phyloP scores from a whole-genome alignment of 2,797 vertebrate genomes.

The Cheracebus regulus region DNA sequence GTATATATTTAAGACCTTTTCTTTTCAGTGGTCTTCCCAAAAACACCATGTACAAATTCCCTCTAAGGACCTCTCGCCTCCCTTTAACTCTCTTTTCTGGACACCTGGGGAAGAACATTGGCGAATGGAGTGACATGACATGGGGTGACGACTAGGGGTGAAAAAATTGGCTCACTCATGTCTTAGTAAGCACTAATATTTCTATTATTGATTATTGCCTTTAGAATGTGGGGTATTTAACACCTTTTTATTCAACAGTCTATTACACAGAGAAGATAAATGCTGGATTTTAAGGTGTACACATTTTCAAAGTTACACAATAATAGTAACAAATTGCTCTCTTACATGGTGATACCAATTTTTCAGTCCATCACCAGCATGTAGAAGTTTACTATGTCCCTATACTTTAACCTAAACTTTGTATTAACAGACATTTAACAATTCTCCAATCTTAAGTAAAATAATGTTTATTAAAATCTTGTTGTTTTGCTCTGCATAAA shows the following conservation, averaged over 20 bases:
- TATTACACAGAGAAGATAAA: not conserved
- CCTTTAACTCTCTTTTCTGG: not conserved
- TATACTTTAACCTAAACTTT: not conserved
- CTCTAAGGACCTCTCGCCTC: not conserved
- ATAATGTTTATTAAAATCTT: not conserved
- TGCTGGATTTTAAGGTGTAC: not conserved
- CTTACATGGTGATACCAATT: not conserved
- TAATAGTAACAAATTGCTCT: not conserved
- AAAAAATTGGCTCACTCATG: not conserved
- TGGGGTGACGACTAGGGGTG: fast-evolving
- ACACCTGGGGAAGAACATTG: not conserved
- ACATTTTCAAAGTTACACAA: not conserved
- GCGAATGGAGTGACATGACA: fast-evolving
- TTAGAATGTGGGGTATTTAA: too few relatives aligned
- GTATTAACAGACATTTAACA: not conserved
- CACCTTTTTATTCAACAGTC: not conserved
- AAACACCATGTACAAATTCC: not conserved
- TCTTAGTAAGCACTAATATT: not conserved
- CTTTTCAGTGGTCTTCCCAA: not conserved
- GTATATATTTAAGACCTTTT: not conserved
- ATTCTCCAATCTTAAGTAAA: not conserved
- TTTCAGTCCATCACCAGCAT: not conserved
- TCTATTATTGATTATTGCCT: too few relatives aligned
- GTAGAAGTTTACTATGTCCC: not conserved
- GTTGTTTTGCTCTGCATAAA: not conserved